Evolutionary conservation across 2,888 invertebrate species (phyloP), one percentile per base, ranked within the genome.

Genomic region (Calliopum simillimum): DNA sequence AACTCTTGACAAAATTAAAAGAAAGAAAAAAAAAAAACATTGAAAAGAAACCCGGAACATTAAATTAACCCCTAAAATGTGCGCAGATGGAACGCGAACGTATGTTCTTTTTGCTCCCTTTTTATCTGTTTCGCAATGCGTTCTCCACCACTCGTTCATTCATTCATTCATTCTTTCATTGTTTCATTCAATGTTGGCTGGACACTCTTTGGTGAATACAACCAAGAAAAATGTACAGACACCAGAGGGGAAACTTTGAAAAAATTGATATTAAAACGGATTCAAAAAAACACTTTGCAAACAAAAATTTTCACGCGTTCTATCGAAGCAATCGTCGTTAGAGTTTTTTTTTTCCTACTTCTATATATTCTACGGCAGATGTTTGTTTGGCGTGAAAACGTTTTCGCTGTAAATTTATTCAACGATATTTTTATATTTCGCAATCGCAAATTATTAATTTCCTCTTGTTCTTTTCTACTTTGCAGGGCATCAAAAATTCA

Each of bases 401-500:
- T 62, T 62, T 23, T 53, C 11, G 53, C 53, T 21, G 21, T 53
- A 53, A 51, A 25, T 56, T 56, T 56, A 13, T 21, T 55, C 21
- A 23, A 33, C 33, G 33, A 33, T 33, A 56, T 23, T 23, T 14
- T 21, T n/a, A n/a, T n/a, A n/a, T 56, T 56, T 56, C 21, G 21
- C 55, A 14, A 56, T 23, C 23, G 47, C 13, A 46, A 47, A 47
- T 33, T 53, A 19, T 6, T 49, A 5, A 41, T 61, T 33, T 14
- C n/a, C n/a, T 12, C 13, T 46, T 62, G 62, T 70, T 72, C 69
- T 73, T 13, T 69, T 65, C 55, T 46, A 46, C 49, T 59, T 83
- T 81, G 25, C 79, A 85, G 85, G 79, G 79, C 74, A 72, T 71
- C 71, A 71, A 80, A 78, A 69, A 81, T 78, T 77, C 74, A 71